Conservation (phyloP, 2,113 vertebrate genomes). For the Chaetodon trifascialis region DNA sequence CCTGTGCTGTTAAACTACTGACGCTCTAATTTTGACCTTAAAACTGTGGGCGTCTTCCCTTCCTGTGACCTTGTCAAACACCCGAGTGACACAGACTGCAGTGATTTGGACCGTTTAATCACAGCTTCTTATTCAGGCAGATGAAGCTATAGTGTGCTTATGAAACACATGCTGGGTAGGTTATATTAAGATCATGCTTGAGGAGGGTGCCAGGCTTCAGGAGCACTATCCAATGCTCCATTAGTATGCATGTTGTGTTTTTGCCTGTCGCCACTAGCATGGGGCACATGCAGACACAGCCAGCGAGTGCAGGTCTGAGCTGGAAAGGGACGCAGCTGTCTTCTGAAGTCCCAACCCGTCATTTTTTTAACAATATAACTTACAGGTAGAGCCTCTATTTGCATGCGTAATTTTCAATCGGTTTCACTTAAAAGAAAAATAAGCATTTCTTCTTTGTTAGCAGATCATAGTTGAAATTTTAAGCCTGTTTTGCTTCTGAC, state of each 20-base stretch:
- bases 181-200: constrained; percentile 62
- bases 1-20: too few species aligned
- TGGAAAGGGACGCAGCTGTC: constrained; percentile 35
- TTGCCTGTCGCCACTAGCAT: constrained; percentile 47
- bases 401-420: neutral
- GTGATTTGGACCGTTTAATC: constrained; percentile 31
- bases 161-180: constrained; percentile 49
- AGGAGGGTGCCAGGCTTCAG: constrained; percentile 54
- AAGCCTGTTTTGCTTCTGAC: neutral
- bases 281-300: constrained; percentile 24
- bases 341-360: constrained; percentile 25
- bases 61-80: constrained; percentile 25
- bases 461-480: neutral
- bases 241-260: constrained; percentile 72
- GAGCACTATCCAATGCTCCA: constrained; percentile 33
- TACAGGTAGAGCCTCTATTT: neutral
- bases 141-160: constrained; percentile 25
- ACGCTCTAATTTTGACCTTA: constrained; percentile 4
- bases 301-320: constrained; percentile 37
- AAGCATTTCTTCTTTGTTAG: neutral
- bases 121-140: constrained; percentile 12
- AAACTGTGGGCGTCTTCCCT: neutral
- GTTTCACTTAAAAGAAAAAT: neutral
- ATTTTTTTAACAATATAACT: neutral
- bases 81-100: neutral